Evolutionary conservation across 2,888 invertebrate genomes (phyloP), one percentile per base, ranked within the genome.

Genomic region (Troides oblongomaculatus): DNA sequence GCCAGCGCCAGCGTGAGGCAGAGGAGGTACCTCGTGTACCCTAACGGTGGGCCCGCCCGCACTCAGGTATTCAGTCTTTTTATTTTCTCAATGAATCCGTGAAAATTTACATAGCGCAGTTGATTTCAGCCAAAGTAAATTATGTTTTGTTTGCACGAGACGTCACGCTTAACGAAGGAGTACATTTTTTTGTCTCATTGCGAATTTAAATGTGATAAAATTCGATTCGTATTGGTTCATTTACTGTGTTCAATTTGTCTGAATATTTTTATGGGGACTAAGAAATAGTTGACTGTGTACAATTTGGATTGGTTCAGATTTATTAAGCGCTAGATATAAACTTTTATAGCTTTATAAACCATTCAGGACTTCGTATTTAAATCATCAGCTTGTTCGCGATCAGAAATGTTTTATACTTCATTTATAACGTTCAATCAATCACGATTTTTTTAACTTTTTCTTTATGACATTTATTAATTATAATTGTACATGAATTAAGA

Each of bases 11-110:
- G 79, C 66, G 68, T 68, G 23, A 86, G 94, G 72, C 89, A 93
- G 71, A 93, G 87, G 76, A 85, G 94, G 70, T 93, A 93, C 77
- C 87, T 94, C 65, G 89, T 94, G n/a, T 94, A 93, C 79, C 93
- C 94, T 12, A 91, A 93, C 74, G 94, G 94, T 60, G 91, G 93
- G 7, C 93, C 93, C 1, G 94, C 94, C 65, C 89, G 94, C 86
- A 89, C 94, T 61, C 94, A 94, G 92, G 94, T 94, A 91, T 76
- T 75, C 74, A 73, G 59, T 74, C 73, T 71, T 71, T 72, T 68
- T 66, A 64, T 66, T 71, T 69, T 71, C 75, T 71, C 74, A 78
- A 78, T 78, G 77, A 78, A 79, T 79, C 67, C 67, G 79, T 82
- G 81, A 76, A 85, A 86, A 88, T 89, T 86, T 86, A 84, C 84